Base-by-base conservation (phyloP, 2,113 vertebrate species). In the Porphyrio hochstetteri region DNA sequence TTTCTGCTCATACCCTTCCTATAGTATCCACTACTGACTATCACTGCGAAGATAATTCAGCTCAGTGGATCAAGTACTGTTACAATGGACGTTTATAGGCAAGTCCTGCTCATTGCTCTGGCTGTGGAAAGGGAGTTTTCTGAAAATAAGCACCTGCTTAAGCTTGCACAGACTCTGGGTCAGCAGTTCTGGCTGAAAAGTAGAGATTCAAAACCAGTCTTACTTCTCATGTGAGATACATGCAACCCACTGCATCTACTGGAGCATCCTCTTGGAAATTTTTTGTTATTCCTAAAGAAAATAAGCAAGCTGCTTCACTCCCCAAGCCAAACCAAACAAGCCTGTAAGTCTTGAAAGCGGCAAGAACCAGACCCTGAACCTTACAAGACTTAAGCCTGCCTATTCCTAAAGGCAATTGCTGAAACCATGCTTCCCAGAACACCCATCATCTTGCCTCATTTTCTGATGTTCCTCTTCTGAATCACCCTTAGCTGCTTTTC, bases 1-100 rank as follows among this genome's bases (percentile, higher is more conserved):
- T 44, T 81, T 0, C 0, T 52, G 46, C 46, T 86, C n/a, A 31
- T 17, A n/a, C 16, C 7, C 29, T 3, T 80, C 38, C 36, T 23
- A 7, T 5, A 15, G 44, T 25, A 80, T 25, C 61, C 68, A 33
- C 64, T 12, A 25, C 42, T 46, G 38, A 65, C n/a, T 55, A 55
- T 13, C 57, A 76, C 40, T 36, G 36, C 38, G 25, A 89, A 83
- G 60, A 59, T 18, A n/a, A 81, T 36, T 35, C 31, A 75, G 36
- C 40, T 64, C 52, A n/a, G 16, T 24, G 50, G 67, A 64, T 61
- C 16, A 16, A 75, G 15, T 29, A 16, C 3, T 9, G 16, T 23
- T 64, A 55, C 4, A 60, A 16, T 1, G 25, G 40, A 46, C 3
- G 0, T 28, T 77, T 50, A 46, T 69, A 75, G 19, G 7, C 25